These are phyloP conservation scores for Champsocephalus esox DNA, from an alignment of 2,797 vertebrate species.

Conservation along the genomic window DNA sequence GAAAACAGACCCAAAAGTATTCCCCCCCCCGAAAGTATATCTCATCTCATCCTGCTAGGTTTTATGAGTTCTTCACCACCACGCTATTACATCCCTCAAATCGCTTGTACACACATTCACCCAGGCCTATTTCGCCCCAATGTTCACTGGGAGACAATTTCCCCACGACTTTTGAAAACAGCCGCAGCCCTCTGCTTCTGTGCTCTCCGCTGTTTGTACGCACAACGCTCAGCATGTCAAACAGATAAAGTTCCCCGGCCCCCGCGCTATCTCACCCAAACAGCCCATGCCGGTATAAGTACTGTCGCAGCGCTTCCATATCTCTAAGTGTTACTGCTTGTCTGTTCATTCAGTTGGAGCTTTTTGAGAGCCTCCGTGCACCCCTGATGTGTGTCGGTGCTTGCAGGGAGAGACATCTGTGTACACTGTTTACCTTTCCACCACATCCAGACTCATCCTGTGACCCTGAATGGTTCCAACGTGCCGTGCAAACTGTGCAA, in stretches of 20 bases:
- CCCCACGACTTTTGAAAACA: slow-evolving; percentile 58
- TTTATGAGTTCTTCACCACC: slow-evolving; percentile 61
- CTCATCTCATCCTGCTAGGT: slow-evolving; percentile 55
- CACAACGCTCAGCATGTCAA: slow-evolving; percentile 74
- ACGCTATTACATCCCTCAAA: slow-evolving; percentile 49
- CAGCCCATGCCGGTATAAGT: slow-evolving; percentile 78
- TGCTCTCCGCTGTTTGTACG: slow-evolving; percentile 57
- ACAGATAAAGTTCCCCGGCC: slow-evolving; percentile 61
- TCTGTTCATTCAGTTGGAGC: slow-evolving; percentile 88
- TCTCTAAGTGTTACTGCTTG: slow-evolving; percentile 87
- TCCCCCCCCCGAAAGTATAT: slow-evolving; percentile 38
- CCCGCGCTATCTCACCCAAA: slow-evolving; percentile 73
- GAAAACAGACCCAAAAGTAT: slow-evolving; percentile 20
- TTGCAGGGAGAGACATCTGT: slow-evolving; percentile 71
- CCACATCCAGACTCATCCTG: slow-evolving; percentile 68
- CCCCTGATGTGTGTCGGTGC: slow-evolving; percentile 74
- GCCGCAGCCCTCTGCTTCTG: slow-evolving; percentile 48
- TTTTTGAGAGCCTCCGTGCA: slow-evolving; percentile 76
- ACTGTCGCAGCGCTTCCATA: slow-evolving; percentile 74
- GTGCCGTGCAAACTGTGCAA: slow-evolving; percentile 54
- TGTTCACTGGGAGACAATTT: slow-evolving; percentile 38
- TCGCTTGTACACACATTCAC: slow-evolving; percentile 51
- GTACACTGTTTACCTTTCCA: slow-evolving; percentile 61
- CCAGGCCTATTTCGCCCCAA: slow-evolving; percentile 54
- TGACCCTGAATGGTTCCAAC: slow-evolving; percentile 58